Conservation (phyloP, 64 coral and sea anemone genomes). For the Montipora foliosa region DNA sequence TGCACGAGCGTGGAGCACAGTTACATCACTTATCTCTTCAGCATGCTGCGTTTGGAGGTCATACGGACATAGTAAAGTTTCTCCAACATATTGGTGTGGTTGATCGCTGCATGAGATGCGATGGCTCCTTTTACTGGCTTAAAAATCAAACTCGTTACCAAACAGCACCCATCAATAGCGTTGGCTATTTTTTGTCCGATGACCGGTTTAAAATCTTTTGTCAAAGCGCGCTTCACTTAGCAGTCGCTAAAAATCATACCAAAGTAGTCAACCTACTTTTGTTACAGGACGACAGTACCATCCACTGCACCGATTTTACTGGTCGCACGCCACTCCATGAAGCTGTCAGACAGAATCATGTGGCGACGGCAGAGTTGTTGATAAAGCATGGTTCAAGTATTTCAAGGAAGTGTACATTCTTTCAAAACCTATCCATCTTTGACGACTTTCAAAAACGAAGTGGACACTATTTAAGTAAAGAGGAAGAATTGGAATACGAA, state of each 20-base stretch:
- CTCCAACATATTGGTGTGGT: not conserved
- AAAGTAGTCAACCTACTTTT: conserved; percentile 24
- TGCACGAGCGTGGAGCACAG: not conserved
- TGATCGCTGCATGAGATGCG: conserved; percentile 23
- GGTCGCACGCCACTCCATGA: conserved; percentile 48
- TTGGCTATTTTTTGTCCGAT: not conserved
- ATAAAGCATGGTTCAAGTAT: not conserved
- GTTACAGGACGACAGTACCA: not conserved
- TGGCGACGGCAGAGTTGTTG: not conserved
- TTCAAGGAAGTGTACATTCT: not conserved
- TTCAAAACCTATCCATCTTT: conserved; percentile 4
- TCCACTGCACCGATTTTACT: conserved; percentile 37
- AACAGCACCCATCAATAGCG: not conserved
- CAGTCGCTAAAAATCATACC: conserved; percentile 9
- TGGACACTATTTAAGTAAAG: not conserved
- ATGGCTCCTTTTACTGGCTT: conserved; percentile 55
- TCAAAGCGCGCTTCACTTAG: conserved; percentile 49
- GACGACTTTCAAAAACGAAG: too few relatives aligned
- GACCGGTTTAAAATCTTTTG: conserved; percentile 31
- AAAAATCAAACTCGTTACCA: not conserved
- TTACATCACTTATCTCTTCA: conserved; percentile 29
- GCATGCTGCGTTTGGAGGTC: conserved; percentile 26
- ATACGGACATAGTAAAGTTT: conserved; percentile 6
- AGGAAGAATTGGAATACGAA: not conserved
- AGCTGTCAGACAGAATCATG: conserved; percentile 25